Conservation (phyloP, 2,113 vertebrate genomes). For the Pluvianellus socialis region DNA sequence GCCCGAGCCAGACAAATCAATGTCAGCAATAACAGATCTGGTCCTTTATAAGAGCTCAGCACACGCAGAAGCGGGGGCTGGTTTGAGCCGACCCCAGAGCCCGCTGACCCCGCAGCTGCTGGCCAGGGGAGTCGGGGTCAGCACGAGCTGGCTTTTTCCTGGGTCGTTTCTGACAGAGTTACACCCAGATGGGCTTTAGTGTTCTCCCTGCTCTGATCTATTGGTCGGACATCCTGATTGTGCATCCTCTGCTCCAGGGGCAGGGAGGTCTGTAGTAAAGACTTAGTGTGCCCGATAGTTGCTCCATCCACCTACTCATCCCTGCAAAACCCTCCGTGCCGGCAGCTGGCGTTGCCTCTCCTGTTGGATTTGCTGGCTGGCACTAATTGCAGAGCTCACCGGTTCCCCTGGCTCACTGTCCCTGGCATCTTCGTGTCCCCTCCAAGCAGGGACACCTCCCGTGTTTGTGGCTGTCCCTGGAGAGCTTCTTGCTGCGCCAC, state of each 20-base stretch:
- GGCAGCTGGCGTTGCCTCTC: neutral
- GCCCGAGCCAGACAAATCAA: constrained; percentile 68
- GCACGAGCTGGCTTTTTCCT: neutral
- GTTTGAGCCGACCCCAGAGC: neutral
- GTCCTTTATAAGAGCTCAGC: neutral
- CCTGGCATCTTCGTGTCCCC: neutral
- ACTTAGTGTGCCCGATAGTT: neutral
- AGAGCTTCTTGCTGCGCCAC: neutral
- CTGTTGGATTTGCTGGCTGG: neutral
- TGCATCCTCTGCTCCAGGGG: neutral
- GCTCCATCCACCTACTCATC: neutral
- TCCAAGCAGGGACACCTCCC: neutral
- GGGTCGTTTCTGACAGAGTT: neutral
- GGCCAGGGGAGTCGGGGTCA: neutral
- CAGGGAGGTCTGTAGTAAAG: neutral
- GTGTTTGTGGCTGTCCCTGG: neutral
- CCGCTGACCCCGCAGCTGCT: neutral
- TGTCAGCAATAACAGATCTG: constrained; percentile 38
- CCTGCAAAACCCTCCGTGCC: rapidly evolving
- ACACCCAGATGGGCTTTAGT: neutral
- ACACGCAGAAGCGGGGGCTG: rapidly evolving
- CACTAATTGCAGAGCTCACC: neutral
- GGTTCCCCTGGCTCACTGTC: neutral
- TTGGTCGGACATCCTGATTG: rapidly evolving
- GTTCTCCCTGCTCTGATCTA: neutral